Percentiles rank a stretch among this genome's conserved stretches.
phyloP scores from a whole-genome alignment of 2,888 invertebrate genomes.

The Dolichopus griseipennis region DNA sequence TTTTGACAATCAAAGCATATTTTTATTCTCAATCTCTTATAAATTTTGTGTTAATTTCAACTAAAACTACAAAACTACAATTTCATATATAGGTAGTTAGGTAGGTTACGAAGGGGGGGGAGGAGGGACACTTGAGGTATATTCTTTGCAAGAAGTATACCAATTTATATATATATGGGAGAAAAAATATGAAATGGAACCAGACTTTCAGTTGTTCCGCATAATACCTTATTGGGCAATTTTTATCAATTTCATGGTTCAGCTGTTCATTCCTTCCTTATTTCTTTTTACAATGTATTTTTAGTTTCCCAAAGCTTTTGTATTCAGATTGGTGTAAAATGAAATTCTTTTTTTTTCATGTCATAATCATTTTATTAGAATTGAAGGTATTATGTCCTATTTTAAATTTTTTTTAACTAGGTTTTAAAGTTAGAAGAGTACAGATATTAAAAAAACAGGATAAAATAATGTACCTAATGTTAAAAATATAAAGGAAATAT shows the following conservation, averaged over 20 bases:
- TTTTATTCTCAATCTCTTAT: too few relatives aligned
- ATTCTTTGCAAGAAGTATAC: too few relatives aligned
- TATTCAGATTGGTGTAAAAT: too few relatives aligned
- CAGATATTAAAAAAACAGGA: background rate
- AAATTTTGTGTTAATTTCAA: too few relatives aligned
- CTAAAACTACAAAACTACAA: too few relatives aligned
- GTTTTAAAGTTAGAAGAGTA: background rate
- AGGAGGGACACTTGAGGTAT: too few relatives aligned
- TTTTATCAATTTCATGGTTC: conserved; percentile 6
- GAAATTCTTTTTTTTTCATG: background rate
- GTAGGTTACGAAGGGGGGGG: too few relatives aligned
- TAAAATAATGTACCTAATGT: background rate
- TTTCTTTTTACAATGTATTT: too few relatives aligned
- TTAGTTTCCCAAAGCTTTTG: too few relatives aligned
- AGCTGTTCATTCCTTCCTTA: background rate
- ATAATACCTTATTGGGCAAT: background rate
- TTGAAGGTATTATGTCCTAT: background rate
- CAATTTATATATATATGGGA: too few relatives aligned
- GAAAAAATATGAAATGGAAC: background rate
- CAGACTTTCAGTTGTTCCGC: background rate
- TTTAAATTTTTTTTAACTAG: background rate
- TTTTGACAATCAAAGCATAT: too few relatives aligned
- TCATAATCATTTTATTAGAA: background rate
- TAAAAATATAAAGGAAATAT: background rate
- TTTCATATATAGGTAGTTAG: too few relatives aligned